These are phyloP conservation scores for Aphelocoma coerulescens DNA, from an alignment of 2,113 vertebrate genomes.

Conservation along the genomic window DNA sequence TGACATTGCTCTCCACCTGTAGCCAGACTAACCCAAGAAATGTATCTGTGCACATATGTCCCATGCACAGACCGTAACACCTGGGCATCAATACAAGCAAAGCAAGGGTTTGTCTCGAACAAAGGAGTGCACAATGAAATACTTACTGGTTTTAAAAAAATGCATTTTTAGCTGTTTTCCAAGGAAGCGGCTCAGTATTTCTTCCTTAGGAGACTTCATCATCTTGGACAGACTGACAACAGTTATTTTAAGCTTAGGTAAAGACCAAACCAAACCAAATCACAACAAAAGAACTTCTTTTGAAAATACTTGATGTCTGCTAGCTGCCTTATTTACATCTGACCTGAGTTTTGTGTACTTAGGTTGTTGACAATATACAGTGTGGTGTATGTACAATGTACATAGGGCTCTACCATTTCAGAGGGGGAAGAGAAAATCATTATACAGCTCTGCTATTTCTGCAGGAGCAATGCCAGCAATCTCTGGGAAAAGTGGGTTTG, in stretches of 20 bases:
- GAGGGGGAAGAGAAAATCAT: background rate
- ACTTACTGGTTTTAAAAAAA: background rate
- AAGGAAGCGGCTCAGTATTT: background rate
- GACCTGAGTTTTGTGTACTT: background rate
- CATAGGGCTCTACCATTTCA: accelerated
- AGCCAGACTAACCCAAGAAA: background rate
- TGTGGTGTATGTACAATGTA: background rate
- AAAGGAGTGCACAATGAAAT: background rate
- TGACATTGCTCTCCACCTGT: background rate
- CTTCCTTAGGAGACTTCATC: background rate
- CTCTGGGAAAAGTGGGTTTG: background rate
- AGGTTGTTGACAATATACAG: background rate
- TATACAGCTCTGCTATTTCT: background rate
- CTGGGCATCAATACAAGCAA: background rate
- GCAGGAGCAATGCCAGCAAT: background rate
- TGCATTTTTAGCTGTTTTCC: background rate
- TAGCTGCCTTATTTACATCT: background rate
- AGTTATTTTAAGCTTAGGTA: background rate
- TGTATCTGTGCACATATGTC: background rate
- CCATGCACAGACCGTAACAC: background rate
- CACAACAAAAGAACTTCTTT: background rate
- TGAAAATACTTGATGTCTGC: background rate
- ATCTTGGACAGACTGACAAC: background rate
- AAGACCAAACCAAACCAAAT: background rate
- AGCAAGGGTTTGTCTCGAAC: background rate